Percentiles rank a stretch among this genome's conserved stretches.
These are phyloP conservation scores for Ammospiza nelsoni DNA, from an alignment of 2,113 vertebrate species.

Conservation along the genomic window DNA sequence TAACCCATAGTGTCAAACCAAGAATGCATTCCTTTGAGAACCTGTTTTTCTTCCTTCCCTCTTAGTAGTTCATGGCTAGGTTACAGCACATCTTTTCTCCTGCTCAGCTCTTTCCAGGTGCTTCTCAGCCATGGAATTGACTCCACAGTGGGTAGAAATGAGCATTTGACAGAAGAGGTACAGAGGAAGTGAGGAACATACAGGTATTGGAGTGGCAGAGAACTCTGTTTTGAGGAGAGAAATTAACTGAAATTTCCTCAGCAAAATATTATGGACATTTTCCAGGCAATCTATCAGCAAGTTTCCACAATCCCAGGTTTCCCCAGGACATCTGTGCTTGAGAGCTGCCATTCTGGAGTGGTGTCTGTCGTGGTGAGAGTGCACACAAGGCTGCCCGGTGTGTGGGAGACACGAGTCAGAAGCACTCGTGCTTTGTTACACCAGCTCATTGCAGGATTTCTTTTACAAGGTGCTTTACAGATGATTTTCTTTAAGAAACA, in stretches of 20 bases:
- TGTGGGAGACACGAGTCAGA: accelerated
- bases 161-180: neutral
- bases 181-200: neutral
- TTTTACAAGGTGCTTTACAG: neutral
- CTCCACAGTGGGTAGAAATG: neutral
- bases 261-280: neutral
- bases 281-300: neutral
- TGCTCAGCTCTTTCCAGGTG: neutral
- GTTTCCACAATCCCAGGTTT: neutral
- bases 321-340: neutral
- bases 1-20: neutral
- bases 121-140: neutral
- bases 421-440: neutral
- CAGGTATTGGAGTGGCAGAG: neutral
- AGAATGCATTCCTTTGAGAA: neutral
- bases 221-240: neutral
- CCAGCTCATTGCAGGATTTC: neutral
- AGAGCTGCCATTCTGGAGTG: neutral
- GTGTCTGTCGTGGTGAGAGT: neutral
- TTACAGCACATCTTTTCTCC: neutral
- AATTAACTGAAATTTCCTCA: neutral
- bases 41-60: neutral
- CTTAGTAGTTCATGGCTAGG: neutral
- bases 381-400: accelerated
- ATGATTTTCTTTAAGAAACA: neutral